These are phyloP conservation scores for Xyliphius kryptos DNA, from an alignment of 2,113 vertebrate species.

Conservation along the genomic window DNA sequence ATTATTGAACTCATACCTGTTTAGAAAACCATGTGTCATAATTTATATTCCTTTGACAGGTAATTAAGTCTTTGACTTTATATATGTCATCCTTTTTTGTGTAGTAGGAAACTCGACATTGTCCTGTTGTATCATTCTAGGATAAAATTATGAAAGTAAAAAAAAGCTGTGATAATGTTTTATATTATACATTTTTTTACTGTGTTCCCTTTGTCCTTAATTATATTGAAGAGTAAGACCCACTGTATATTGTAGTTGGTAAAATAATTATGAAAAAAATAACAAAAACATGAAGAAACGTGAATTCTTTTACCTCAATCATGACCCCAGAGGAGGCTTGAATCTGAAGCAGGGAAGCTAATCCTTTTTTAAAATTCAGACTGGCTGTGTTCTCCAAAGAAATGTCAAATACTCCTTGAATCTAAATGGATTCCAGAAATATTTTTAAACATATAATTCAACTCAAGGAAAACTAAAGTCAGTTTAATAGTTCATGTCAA, in stretches of 20 bases:
- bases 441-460: too few species aligned
- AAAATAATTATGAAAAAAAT: too few species aligned
- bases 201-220: too few species aligned
- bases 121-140: slow-evolving; percentile 29
- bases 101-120: slow-evolving; percentile 21
- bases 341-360: slow-evolving; percentile 13
- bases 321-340: slow-evolving; percentile 18
- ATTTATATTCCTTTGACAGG: slow-evolving; percentile 5
- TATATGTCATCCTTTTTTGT: slow-evolving; percentile 15
- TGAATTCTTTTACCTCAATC: slow-evolving; percentile 8
- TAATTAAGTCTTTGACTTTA: slow-evolving; percentile 23
- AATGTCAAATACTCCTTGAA: slow-evolving; percentile 7
- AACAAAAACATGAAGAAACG: neutral
- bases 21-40: neutral
- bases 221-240: too few species aligned
- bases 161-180: too few species aligned
- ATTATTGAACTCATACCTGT: slow-evolving; percentile 16
- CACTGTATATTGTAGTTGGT: too few species aligned
- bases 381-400: slow-evolving; percentile 7
- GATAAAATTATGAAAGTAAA: neutral
- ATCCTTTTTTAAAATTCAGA: slow-evolving; percentile 28
- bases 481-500: too few species aligned
- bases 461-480: too few species aligned
- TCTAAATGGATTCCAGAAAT: too few species aligned
- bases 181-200: too few species aligned